Conservation (phyloP, 2,113 vertebrate genomes). For the Athene noctua region DNA sequence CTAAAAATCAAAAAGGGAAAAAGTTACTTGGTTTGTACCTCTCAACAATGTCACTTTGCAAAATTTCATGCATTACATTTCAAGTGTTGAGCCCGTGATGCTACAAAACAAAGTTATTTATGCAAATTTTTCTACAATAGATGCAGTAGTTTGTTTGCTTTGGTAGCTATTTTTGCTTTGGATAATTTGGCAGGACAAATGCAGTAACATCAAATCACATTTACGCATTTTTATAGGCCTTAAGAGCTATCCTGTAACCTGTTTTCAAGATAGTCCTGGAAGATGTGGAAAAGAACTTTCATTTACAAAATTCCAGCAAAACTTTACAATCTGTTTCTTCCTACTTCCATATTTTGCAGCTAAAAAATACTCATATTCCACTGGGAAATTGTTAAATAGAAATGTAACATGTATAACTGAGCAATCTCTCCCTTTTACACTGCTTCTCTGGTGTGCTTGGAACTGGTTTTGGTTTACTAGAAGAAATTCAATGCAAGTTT, state of each 20-base stretch:
- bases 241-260: background rate
- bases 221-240: background rate
- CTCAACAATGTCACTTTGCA: background rate
- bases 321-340: background rate
- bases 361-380: background rate
- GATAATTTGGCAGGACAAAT: background rate
- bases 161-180: background rate
- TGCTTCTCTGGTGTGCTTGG: background rate
- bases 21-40: background rate
- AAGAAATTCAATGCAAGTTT: background rate
- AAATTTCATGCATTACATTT: background rate
- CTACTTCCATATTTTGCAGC: background rate
- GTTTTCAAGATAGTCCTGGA: background rate
- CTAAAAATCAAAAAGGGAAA: conserved; percentile 60
- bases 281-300: background rate
- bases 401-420: background rate
- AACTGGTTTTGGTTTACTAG: background rate
- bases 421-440: background rate
- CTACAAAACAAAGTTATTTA: background rate
- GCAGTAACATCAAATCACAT: background rate
- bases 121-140: background rate
- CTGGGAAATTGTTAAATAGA: background rate
- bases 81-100: background rate
- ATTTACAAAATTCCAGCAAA: background rate
- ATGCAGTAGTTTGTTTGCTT: background rate